Evolutionary conservation across 2,888 invertebrate species (phyloP).

Genomic region (Thymelicus lineola): DNA sequence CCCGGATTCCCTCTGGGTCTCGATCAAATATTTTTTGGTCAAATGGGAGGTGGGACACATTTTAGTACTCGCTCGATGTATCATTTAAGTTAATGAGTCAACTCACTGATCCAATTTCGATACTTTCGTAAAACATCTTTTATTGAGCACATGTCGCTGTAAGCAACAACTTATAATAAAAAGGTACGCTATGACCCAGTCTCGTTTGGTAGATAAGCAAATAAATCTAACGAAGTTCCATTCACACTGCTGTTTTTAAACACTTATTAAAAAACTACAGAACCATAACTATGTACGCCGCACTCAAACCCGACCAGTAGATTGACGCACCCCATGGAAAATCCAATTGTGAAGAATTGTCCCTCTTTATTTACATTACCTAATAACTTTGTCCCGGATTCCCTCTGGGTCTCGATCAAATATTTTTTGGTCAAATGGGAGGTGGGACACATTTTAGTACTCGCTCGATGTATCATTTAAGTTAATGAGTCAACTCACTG

Average conservation of each 20-base stretch:
- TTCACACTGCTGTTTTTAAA: no score
- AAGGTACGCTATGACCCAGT: no score
- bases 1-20: slow-evolving; percentile 49
- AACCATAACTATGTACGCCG: no score
- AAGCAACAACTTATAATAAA: no score
- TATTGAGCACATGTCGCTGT: no score
- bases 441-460: slow-evolving; percentile 33
- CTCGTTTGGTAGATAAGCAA: no score
- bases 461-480: slow-evolving; percentile 11
- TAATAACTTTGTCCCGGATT: slow-evolving; percentile 58
- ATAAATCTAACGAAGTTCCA: no score
- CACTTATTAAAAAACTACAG: no score
- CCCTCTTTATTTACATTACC: slow-evolving; percentile 64
- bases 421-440: slow-evolving; percentile 52
- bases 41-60: slow-evolving; percentile 40
- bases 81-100: slow-evolving; percentile 8
- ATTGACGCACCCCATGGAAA: slow-evolving; percentile 51
- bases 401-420: slow-evolving; percentile 54
- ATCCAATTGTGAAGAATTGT: slow-evolving; percentile 56
- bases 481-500: slow-evolving; percentile 9
- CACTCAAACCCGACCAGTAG: slow-evolving; percentile 43
- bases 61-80: slow-evolving; percentile 9
- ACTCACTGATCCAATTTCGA: slow-evolving; percentile 17
- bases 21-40: slow-evolving; percentile 58
- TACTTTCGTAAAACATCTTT: no score